Evolutionary conservation across 2,113 vertebrate species (phyloP).

Genomic region (Setophaga coronata): DNA sequence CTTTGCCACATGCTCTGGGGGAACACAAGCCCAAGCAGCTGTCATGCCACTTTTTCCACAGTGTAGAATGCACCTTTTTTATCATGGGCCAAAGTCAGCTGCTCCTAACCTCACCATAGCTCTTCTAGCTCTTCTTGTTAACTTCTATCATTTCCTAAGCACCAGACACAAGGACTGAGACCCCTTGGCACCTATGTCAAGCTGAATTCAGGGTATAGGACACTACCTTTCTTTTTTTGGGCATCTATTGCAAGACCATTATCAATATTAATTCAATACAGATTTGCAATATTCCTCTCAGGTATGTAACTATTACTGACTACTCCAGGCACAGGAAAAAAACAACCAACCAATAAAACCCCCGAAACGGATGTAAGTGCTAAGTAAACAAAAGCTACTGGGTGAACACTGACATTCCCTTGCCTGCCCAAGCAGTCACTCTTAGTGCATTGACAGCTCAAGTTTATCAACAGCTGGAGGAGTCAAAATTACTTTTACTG

Average conservation of each 20-base stretch:
- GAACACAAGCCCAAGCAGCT: neutral
- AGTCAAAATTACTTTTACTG: slow-evolving; percentile 36
- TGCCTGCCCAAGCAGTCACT: neutral
- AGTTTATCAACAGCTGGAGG: slow-evolving; percentile 52
- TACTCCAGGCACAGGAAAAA: neutral
- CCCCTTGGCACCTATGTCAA: neutral
- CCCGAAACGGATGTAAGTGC: neutral
- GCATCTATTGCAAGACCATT: neutral
- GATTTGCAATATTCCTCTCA: neutral
- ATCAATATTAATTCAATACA: neutral
- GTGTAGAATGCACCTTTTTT: neutral
- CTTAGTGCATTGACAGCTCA: neutral
- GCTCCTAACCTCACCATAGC: neutral
- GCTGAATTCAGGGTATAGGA: neutral
- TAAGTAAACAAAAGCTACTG: slow-evolving; percentile 36
- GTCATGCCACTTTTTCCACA: neutral
- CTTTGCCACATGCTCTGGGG: neutral
- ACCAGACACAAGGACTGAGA: neutral
- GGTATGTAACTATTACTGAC: neutral
- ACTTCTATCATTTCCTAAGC: neutral
- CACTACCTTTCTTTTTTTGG: neutral
- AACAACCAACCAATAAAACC: neutral
- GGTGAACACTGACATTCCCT: neutral
- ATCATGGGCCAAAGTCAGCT: neutral
- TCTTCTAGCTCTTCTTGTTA: neutral